Conservation (phyloP, 2,888 invertebrate species). For the Drosophila rubida region DNA sequence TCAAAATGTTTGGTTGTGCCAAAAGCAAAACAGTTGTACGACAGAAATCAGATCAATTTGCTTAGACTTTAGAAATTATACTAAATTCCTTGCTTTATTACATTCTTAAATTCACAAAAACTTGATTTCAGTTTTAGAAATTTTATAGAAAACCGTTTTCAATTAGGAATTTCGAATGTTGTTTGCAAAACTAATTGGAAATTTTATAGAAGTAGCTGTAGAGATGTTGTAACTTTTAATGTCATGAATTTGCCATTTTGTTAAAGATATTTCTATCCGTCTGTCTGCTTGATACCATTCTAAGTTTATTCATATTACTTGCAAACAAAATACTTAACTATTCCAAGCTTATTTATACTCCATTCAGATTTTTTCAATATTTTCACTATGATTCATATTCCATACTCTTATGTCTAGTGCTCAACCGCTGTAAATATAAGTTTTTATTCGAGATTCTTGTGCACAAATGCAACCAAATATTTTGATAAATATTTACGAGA, state of each 20-base stretch:
- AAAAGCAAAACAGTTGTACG: neutral
- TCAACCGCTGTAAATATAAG: no score
- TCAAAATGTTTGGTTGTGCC: conserved; percentile 1
- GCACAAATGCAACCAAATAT: conserved; percentile 16
- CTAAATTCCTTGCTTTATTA: no score
- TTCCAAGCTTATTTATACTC: neutral
- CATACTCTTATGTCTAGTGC: conserved; percentile 1
- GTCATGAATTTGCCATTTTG: neutral
- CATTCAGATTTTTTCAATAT: no score
- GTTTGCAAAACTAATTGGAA: no score
- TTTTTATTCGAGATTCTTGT: conserved; percentile 2
- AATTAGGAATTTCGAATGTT: neutral
- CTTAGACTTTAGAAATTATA: neutral
- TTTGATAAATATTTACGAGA: neutral
- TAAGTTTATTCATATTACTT: neutral
- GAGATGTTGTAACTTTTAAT: neutral
- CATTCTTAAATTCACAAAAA: no score
- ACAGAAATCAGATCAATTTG: neutral
- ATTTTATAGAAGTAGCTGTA: no score
- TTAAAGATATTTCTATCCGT: neutral
- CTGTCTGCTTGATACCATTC: neutral
- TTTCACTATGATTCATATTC: conserved; percentile 1
- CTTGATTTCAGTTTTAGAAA: neutral
- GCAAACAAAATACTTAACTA: neutral
- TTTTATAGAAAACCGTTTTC: neutral